These are phyloP conservation scores for Argya squamiceps DNA, from an alignment of 2,797 vertebrate species.

Conservation along the genomic window DNA sequence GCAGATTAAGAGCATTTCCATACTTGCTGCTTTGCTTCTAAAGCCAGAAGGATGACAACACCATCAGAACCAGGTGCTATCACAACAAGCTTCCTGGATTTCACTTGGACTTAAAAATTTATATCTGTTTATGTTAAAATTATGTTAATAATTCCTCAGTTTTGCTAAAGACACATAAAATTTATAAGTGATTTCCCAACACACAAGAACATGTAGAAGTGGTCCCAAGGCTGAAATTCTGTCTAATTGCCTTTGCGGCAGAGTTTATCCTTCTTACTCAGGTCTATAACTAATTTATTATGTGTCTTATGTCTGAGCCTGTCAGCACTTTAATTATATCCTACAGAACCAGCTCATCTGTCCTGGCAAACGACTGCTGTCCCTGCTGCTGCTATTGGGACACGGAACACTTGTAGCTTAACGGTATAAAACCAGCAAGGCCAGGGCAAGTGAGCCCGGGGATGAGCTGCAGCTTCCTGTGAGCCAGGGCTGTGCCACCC, in stretches of 20 bases:
- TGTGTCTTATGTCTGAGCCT: neutral
- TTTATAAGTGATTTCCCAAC: neutral
- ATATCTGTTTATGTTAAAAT: neutral
- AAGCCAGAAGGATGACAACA: neutral
- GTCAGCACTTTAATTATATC: constrained; percentile 39
- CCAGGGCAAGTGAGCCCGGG: neutral
- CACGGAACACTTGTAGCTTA: neutral
- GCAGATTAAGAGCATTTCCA: neutral
- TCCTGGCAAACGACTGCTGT: neutral
- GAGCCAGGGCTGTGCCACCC: neutral
- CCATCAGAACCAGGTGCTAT: neutral
- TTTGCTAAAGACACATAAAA: constrained; percentile 23
- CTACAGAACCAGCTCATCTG: neutral
- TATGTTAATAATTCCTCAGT: neutral
- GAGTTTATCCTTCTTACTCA: constrained; percentile 31
- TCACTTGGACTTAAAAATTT: neutral
- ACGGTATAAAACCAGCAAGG: neutral
- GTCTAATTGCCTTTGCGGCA: neutral
- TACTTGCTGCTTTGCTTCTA: neutral
- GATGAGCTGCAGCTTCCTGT: neutral
- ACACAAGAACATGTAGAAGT: neutral
- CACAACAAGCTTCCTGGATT: neutral
- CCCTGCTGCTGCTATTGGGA: neutral
- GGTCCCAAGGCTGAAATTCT: constrained; percentile 21
- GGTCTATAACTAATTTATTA: constrained; percentile 48